Evolutionary conservation across 2,888 invertebrate genomes (phyloP).

Genomic region (Azorinus chamasolen): DNA sequence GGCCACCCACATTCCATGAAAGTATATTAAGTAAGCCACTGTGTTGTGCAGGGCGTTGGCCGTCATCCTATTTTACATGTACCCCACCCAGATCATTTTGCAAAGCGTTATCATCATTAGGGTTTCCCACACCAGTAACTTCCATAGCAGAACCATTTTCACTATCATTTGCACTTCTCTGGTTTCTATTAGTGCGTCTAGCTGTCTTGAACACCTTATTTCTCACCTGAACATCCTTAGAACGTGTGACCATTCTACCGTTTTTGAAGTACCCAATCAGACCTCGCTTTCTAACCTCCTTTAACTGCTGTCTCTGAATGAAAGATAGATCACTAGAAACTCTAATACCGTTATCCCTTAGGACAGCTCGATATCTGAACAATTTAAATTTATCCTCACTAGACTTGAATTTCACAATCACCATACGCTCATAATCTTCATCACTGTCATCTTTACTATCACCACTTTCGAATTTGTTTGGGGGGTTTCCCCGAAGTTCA

Average conservation of each 20-base stretch:
- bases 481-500: too few species aligned
- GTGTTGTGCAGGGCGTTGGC: conserved; percentile 23
- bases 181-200: neutral
- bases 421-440: neutral
- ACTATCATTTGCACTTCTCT: neutral
- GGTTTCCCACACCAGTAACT: neutral
- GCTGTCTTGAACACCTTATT: neutral
- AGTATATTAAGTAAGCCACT: neutral
- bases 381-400: neutral
- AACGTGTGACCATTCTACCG: neutral
- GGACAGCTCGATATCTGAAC: neutral
- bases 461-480: too few species aligned
- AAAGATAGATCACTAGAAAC: neutral
- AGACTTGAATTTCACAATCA: neutral
- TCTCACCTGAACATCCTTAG: neutral
- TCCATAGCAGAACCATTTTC: neutral
- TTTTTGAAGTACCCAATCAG: neutral
- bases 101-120: neutral
- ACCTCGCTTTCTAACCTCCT: neutral
- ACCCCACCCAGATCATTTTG: neutral
- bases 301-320: neutral
- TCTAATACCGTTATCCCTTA: neutral
- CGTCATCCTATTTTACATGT: conserved; percentile 14
- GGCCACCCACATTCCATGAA: too few species aligned
- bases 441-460: too few species aligned